These are phyloP conservation scores for Bombus affinis DNA, from an alignment of 1,140 invertebrate genomes.

Conservation along the genomic window DNA sequence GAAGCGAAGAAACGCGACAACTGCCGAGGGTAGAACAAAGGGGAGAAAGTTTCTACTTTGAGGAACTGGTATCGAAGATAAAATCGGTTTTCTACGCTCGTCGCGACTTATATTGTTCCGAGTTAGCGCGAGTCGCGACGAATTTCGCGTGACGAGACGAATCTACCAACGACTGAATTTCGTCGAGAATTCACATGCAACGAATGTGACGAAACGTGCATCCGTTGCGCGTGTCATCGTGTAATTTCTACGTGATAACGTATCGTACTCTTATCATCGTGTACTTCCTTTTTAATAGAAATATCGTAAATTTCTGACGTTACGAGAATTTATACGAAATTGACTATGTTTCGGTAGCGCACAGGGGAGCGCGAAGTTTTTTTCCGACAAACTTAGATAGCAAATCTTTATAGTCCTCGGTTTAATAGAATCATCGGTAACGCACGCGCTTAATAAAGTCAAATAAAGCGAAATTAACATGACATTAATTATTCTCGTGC, in stretches of 20 bases:
- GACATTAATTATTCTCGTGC: neutral
- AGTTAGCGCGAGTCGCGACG: neutral
- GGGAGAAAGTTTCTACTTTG: constrained; percentile 32
- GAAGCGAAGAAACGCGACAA: neutral
- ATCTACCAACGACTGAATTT: neutral
- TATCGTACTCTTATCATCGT: neutral
- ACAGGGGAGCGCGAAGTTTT: neutral
- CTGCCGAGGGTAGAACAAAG: constrained; percentile 24
- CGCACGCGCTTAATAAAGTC: too few species aligned
- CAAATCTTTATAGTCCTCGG: neutral
- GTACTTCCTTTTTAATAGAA: neutral
- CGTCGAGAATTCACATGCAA: neutral
- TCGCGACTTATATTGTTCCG: neutral
- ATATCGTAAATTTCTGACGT: neutral
- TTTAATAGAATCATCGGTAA: neutral
- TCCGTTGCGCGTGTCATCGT: constrained; percentile 25
- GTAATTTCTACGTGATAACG: neutral
- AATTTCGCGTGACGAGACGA: neutral
- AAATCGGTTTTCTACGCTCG: neutral
- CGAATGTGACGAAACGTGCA: constrained; percentile 28
- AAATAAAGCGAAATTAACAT: neutral
- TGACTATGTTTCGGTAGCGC: neutral
- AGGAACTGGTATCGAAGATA: constrained; percentile 1
- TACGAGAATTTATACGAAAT: neutral
- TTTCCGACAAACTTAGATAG: neutral